Percentiles rank a stretch among this genome's conserved stretches.
phyloP scores from a whole-genome alignment of 35 echinoderm and acorn worm species.

The Ophioderma brevispina region DNA sequence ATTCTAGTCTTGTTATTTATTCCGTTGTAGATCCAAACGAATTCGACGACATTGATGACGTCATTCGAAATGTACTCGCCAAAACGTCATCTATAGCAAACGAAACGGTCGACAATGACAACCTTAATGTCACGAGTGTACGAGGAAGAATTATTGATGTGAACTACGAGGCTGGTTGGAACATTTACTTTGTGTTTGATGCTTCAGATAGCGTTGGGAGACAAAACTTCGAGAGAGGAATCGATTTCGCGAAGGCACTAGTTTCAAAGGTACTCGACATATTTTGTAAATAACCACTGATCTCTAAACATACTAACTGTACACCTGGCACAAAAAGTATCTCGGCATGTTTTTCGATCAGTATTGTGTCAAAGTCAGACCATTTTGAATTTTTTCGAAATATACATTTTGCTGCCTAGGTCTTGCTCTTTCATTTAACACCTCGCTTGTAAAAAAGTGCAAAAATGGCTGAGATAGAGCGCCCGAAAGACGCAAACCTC shows the following conservation, averaged over 20 bases:
- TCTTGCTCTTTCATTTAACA: no score
- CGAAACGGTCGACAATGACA: neutral
- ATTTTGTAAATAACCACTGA: no score
- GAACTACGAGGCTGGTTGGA: neutral
- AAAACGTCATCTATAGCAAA: neutral
- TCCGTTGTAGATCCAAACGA: neutral
- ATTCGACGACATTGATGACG: neutral
- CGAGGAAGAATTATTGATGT: neutral
- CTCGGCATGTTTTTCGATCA: no score
- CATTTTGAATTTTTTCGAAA: no score
- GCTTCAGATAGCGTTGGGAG: slow-evolving; percentile 10
- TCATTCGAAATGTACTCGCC: neutral
- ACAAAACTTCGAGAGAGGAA: neutral
- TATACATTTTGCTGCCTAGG: no score
- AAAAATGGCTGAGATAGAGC: no score
- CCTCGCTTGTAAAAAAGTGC: no score
- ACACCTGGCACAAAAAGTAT: no score
- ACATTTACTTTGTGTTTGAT: slow-evolving; percentile 45
- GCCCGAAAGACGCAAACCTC: no score
- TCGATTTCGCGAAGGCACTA: slow-evolving; percentile 5
- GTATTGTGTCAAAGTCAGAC: no score
- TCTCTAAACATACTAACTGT: no score
- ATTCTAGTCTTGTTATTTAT: neutral
- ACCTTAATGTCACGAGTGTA: no score
- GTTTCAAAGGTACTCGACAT: slow-evolving; percentile 4